Conservation (phyloP, 1,140 invertebrate species). For the Dinoponera quadriceps region DNA sequence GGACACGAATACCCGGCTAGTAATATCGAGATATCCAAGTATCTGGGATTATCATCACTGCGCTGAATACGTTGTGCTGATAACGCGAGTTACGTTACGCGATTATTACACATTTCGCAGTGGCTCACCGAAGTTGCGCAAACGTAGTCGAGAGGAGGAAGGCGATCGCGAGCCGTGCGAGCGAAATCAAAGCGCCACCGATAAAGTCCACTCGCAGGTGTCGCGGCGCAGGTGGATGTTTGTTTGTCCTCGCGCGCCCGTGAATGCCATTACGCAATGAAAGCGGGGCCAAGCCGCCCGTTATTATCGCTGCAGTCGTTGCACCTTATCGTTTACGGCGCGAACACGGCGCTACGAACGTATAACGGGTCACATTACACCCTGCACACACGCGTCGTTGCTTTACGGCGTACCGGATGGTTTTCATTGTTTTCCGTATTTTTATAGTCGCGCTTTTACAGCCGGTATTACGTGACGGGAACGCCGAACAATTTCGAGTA, state of each 20-base stretch:
- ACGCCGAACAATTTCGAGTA: not conserved
- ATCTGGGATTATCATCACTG: no score
- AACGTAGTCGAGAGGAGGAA: no score
- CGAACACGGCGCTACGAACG: slow-evolving; percentile 29
- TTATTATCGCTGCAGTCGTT: slow-evolving; percentile 50
- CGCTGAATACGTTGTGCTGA: no score
- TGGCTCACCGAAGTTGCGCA: no score
- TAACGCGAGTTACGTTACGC: no score
- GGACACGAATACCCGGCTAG: no score
- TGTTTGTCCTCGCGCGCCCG: not conserved
- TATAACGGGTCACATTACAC: slow-evolving; percentile 38
- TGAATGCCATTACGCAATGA: slow-evolving; percentile 14
- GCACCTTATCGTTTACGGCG: slow-evolving; percentile 56
- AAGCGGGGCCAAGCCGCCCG: not conserved
- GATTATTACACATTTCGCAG: no score
- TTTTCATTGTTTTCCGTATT: slow-evolving; percentile 41
- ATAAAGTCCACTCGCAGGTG: not conserved
- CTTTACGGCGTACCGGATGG: slow-evolving; percentile 15
- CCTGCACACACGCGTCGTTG: not conserved
- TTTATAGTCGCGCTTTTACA: slow-evolving; percentile 7
- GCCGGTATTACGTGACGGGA: not conserved
- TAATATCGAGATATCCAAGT: no score
- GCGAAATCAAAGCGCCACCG: slow-evolving; percentile 4
- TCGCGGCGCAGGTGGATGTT: slow-evolving; percentile 5
- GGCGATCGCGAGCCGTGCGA: not conserved